Evolutionary conservation across 2,888 invertebrate genomes (phyloP).

Genomic region (Drosophila gaucha): DNA sequence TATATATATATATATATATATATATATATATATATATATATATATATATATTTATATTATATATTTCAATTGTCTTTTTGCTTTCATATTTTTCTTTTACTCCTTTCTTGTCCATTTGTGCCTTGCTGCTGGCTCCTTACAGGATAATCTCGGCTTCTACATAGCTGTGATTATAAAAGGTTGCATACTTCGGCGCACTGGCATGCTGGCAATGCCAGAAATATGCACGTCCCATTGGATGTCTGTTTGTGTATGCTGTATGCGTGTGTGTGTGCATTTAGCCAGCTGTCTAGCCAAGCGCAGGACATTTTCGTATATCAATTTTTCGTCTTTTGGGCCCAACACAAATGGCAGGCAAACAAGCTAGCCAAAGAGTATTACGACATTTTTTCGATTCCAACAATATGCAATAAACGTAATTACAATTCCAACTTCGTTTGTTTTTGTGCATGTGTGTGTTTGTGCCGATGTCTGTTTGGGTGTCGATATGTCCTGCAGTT

Average conservation of each 20-base stretch:
- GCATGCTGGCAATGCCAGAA: constrained; percentile 62
- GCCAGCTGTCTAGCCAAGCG: constrained; percentile 15
- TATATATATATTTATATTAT: not conserved
- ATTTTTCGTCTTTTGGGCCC: constrained; percentile 16
- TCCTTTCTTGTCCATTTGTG: constrained; percentile 16
- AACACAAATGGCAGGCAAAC: constrained; percentile 23
- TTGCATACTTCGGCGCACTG: constrained; percentile 59
- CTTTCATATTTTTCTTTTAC: constrained; percentile 14
- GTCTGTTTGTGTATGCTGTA: not conserved
- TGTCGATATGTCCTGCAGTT: not conserved
- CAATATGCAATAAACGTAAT: constrained; percentile 68
- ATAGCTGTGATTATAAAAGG: constrained; percentile 60
- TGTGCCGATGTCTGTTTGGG: constrained; percentile 7
- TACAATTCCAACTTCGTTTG: constrained; percentile 52
- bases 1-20: not conserved
- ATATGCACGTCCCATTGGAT: constrained; percentile 25
- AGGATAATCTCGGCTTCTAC: constrained; percentile 47
- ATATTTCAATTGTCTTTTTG: not conserved
- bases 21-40: not conserved
- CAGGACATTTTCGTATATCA: constrained; percentile 27
- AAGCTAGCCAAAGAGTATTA: constrained; percentile 36
- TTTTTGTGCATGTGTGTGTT: constrained; percentile 7
- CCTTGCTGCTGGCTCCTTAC: constrained; percentile 5
- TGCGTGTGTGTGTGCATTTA: constrained; percentile 4
- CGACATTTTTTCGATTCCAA: constrained; percentile 30